Evolutionary conservation across 2,888 invertebrate genomes (phyloP).

Genomic region (Serripes groenlandicus): DNA sequence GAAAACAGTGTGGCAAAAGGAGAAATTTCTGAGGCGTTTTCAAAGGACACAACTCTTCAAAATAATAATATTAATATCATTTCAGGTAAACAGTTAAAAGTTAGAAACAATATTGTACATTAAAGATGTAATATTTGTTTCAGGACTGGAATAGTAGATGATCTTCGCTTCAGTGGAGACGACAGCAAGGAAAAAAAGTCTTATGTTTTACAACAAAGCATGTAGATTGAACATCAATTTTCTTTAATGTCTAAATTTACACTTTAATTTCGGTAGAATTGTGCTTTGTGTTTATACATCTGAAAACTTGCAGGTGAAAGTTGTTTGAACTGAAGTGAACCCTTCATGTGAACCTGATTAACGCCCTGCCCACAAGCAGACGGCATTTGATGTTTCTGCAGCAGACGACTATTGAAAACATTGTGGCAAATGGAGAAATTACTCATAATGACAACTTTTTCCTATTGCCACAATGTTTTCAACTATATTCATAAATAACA

Average conservation of each 20-base stretch:
- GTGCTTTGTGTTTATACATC: slow-evolving; percentile 49
- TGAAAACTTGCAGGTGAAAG: slow-evolving; percentile 7
- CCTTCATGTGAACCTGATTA: background rate
- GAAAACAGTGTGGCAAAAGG: background rate
- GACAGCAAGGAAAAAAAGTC: background rate
- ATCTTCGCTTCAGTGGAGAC: background rate
- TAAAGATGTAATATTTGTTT: too few relatives aligned
- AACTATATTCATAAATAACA: too few relatives aligned
- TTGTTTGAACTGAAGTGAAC: background rate
- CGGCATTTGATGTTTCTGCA: background rate
- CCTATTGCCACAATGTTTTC: too few relatives aligned
- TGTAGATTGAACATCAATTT: slow-evolving; percentile 54
- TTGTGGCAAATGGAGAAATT: background rate
- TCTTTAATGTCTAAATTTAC: slow-evolving; percentile 54
- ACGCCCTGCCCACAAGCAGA: background rate
- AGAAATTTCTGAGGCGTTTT: background rate
- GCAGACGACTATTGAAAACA: background rate
- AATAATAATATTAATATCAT: too few relatives aligned
- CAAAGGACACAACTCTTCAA: too few relatives aligned
- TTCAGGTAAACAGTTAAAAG: too few relatives aligned
- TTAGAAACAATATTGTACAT: too few relatives aligned
- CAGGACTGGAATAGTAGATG: background rate
- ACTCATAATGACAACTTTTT: too few relatives aligned
- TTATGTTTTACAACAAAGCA: slow-evolving; percentile 24
- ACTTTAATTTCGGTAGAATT: slow-evolving; percentile 46